A percentile compares a stretch with the other conserved stretches of the same genome.
These are phyloP conservation scores for Bombus cullumanus DNA, from an alignment of 1,140 invertebrate genomes.

Conservation along the genomic window DNA sequence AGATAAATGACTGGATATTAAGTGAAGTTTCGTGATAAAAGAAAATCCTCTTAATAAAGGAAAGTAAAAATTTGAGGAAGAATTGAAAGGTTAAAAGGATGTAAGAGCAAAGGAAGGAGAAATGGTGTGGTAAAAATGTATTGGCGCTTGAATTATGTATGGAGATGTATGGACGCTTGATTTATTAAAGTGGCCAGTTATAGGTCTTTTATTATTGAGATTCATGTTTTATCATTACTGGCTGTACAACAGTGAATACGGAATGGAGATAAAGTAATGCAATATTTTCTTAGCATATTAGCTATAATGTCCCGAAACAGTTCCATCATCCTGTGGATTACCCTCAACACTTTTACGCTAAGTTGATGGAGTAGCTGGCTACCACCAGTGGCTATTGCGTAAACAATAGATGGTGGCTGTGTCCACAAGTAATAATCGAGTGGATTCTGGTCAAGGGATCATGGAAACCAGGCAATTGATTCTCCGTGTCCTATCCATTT, in stretches of 20 bases:
- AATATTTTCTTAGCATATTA: neutral
- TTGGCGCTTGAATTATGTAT: too few relatives aligned
- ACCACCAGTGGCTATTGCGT: neutral
- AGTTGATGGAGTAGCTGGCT: neutral
- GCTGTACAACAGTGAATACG: neutral
- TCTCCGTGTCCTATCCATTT: constrained; percentile 10
- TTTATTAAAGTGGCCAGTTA: too few relatives aligned
- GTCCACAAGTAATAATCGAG: constrained; percentile 35
- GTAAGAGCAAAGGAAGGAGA: too few relatives aligned
- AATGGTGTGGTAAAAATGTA: neutral
- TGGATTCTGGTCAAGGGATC: constrained; percentile 1
- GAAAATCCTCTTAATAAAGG: too few relatives aligned
- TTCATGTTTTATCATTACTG: too few relatives aligned
- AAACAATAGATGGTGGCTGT: constrained; percentile 12
- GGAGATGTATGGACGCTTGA: neutral
- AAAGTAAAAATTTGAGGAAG: too few relatives aligned
- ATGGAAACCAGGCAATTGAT: constrained; percentile 21
- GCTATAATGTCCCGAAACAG: neutral
- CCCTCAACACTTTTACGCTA: constrained; percentile 3
- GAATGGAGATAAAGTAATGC: neutral
- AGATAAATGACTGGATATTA: neutral
- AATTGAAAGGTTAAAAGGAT: neutral
- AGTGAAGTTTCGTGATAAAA: too few relatives aligned
- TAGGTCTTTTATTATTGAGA: too few relatives aligned
- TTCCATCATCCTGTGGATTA: neutral